Conservation (phyloP, 1,140 invertebrate species). For the Solen grandis region DNA sequence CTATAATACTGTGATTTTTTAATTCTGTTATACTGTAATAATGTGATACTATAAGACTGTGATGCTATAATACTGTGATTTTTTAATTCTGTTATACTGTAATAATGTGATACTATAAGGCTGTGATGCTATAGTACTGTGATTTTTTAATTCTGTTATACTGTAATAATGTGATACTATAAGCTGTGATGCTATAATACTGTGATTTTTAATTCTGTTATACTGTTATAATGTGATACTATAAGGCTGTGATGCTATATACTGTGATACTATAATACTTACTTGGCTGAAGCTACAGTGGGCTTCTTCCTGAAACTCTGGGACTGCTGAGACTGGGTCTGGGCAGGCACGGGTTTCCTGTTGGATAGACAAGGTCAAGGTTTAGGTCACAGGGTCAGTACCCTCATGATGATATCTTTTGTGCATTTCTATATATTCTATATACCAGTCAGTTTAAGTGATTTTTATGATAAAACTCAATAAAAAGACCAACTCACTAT, state of each 20-base stretch:
- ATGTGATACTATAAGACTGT: too few relatives aligned
- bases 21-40: too few relatives aligned
- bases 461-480: too few relatives aligned
- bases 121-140: neutral
- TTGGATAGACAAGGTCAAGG: neutral
- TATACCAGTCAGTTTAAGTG: too few relatives aligned
- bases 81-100: neutral
- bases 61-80: neutral
- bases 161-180: neutral
- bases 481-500: too few relatives aligned
- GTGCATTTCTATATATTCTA: neutral
- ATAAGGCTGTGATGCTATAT: neutral
- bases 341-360: slow-evolving; percentile 42
- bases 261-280: slow-evolving; percentile 3
- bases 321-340: slow-evolving; percentile 56
- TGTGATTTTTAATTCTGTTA: neutral
- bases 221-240: neutral
- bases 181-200: neutral
- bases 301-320: slow-evolving; percentile 63
- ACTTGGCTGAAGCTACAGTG: slow-evolving; percentile 66
- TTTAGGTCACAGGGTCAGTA: neutral
- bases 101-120: neutral
- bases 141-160: neutral
- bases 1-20: too few relatives aligned
- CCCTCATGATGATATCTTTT: neutral